Evolutionary conservation across 1,140 invertebrate species (phyloP), one percentile per base, ranked within the genome.

Genomic region (Drosophila triauraria): DNA sequence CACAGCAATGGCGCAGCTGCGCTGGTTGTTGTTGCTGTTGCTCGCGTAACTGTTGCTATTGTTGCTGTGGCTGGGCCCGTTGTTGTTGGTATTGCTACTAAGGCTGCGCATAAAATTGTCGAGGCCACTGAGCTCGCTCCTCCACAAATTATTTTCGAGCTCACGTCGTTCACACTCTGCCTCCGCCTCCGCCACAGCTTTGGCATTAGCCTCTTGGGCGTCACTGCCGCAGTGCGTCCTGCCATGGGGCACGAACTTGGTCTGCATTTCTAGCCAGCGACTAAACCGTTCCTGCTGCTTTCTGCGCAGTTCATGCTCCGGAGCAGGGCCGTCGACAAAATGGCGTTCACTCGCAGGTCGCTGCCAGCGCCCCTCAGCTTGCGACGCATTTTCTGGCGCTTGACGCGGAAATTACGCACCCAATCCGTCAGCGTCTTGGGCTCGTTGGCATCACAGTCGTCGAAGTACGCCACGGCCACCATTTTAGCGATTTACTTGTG

Each of bases 311-410:
- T 93, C 91, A n/a, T 82, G 69, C 56, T 93, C 92, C 1, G 71
- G 2, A 79, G 51, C 17, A 93, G 56, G 4, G 92, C 92, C 17
- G 91, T 93, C 25, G 92, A 86, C 60, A 93, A 87, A 59, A 93
- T 93, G 70, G 92, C 92, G 64, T 78, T 82, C 3, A 93, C 91
- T 46, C 92, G 92, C 38, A 93, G 71, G 54, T 88, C 75, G 58
- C 75, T 81, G 35, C 80, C 80, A 57, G 83, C 78, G 48, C 84
- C 82, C 25, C 92, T 77, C 40, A 85, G 51, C 63, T 92, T 92
- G n/a, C 92, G 81, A 76, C 87, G 90, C 92, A 93, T 93, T 91
- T 93, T 88, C 43, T 88, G 75, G 13, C 91, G 91, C 60, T 93
- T 93, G 47, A 91, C 63, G 53, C 92, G 92, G 48, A 93, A 88